These are phyloP conservation scores for Cosmorhoe ocellata DNA, from an alignment of 2,888 invertebrate species.

Conservation along the genomic window DNA sequence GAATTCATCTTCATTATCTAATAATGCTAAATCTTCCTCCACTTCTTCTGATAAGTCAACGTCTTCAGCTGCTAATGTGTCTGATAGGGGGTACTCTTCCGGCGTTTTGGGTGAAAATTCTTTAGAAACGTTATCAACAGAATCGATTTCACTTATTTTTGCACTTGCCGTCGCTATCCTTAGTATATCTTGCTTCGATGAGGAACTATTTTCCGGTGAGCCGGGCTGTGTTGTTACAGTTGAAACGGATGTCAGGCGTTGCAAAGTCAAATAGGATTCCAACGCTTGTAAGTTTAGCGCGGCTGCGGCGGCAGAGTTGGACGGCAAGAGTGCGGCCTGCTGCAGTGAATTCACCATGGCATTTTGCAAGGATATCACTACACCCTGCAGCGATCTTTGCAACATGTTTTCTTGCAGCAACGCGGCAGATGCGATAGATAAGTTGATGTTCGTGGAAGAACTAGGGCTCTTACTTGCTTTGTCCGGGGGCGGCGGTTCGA, in stretches of 20 bases:
- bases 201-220: slow-evolving; percentile 58
- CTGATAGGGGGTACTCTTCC: slow-evolving; percentile 75
- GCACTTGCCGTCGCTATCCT: slow-evolving; percentile 84
- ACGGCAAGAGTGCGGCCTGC: slow-evolving; percentile 91
- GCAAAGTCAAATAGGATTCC: slow-evolving; percentile 92
- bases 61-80: slow-evolving; percentile 82
- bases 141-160: slow-evolving; percentile 75
- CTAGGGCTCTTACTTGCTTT: slow-evolving; percentile 73
- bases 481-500: slow-evolving; percentile 63
- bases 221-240: slow-evolving; percentile 70
- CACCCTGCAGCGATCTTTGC: slow-evolving; percentile 89
- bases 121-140: slow-evolving; percentile 59
- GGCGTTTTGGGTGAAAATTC: slow-evolving; percentile 75
- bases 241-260: slow-evolving; percentile 88
- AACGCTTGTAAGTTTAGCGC: slow-evolving; percentile 92
- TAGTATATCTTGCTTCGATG: slow-evolving; percentile 86
- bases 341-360: slow-evolving; percentile 93
- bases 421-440: slow-evolving; percentile 83
- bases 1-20: slow-evolving; percentile 89
- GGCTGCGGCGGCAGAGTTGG: slow-evolving; percentile 92
- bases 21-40: slow-evolving; percentile 87
- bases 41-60: slow-evolving; percentile 87
- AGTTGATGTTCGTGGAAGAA: slow-evolving; percentile 70
- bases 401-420: slow-evolving; percentile 84
- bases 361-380: slow-evolving; percentile 91